Evolutionary conservation across 2,113 vertebrate species (phyloP).

Genomic region (Cairina moschata): DNA sequence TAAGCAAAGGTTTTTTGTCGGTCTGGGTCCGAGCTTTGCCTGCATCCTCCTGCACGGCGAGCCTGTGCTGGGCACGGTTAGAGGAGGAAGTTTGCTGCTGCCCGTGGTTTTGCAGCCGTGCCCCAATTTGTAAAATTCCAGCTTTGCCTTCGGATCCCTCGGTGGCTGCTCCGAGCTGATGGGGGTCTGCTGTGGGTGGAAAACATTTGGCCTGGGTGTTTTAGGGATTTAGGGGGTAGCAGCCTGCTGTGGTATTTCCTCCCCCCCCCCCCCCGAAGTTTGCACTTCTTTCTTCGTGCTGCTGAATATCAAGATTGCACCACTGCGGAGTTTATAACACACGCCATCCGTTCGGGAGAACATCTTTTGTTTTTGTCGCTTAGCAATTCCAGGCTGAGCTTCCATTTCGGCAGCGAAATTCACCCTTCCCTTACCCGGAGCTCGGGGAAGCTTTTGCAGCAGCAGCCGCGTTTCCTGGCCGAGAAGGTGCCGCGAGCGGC

Average conservation of each 20-base stretch:
- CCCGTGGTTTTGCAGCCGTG: neutral
- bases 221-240: neutral
- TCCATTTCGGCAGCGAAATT: neutral
- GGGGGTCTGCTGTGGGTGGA: neutral
- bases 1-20: no score
- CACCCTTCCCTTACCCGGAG: neutral
- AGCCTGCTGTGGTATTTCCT: neutral
- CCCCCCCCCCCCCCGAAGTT: neutral
- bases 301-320: neutral
- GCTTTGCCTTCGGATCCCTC: neutral
- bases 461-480: neutral
- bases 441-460: neutral
- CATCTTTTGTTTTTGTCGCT: conserved; percentile 22
- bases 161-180: neutral
- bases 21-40: neutral
- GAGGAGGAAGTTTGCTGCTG: neutral
- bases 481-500: neutral
- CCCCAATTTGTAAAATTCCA: neutral
- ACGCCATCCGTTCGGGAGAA: neutral
- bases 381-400: conserved; percentile 27
- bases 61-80: neutral
- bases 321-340: neutral
- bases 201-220: neutral
- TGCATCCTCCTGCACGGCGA: neutral
- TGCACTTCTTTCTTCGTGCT: neutral